phyloP scores from a whole-genome alignment of 2,888 invertebrate species.

The Venusia cambrica region DNA sequence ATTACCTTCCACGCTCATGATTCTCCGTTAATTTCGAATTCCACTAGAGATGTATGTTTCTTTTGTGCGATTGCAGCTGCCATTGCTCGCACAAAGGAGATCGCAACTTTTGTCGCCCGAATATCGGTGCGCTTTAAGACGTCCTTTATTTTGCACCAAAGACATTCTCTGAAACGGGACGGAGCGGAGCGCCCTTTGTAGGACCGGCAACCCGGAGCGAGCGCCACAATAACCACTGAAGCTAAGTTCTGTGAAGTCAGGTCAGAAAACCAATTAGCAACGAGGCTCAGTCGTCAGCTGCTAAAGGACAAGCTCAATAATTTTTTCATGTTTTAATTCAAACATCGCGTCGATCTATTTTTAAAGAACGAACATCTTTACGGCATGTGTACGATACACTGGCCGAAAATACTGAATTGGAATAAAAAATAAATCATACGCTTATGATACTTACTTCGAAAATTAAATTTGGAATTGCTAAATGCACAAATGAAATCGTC shows the following conservation, averaged over 20 bases:
- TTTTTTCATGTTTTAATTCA: slow-evolving; percentile 47
- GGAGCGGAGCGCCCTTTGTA: slow-evolving; percentile 69
- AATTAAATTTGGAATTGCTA: slow-evolving; percentile 65
- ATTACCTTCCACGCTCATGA: slow-evolving; percentile 66
- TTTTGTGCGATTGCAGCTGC: slow-evolving; percentile 71
- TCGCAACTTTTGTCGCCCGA: slow-evolving; percentile 72
- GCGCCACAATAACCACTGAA: slow-evolving; percentile 45
- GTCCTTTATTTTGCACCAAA: slow-evolving; percentile 58
- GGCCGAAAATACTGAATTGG: slow-evolving; percentile 44
- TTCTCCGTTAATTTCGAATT: slow-evolving; percentile 72
- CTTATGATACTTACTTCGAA: slow-evolving; percentile 55
- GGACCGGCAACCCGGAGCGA: slow-evolving; percentile 38
- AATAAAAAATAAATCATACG: slow-evolving; percentile 72
- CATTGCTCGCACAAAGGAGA: slow-evolving; percentile 66
- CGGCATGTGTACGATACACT: slow-evolving; percentile 52
- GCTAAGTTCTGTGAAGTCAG: slow-evolving; percentile 53
- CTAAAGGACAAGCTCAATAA: slow-evolving; percentile 43
- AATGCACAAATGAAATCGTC: slow-evolving; percentile 72
- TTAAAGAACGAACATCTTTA: slow-evolving; percentile 52
- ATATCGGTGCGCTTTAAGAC: slow-evolving; percentile 64
- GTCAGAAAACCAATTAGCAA: slow-evolving; percentile 58
- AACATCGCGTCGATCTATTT: slow-evolving; percentile 46
- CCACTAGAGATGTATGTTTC: slow-evolving; percentile 60
- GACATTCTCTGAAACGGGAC: slow-evolving; percentile 68
- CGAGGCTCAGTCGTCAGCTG: slow-evolving; percentile 52